These are phyloP conservation scores for Pseudanteris insignis DNA, from an alignment of 2,888 invertebrate species.

Conservation along the genomic window DNA sequence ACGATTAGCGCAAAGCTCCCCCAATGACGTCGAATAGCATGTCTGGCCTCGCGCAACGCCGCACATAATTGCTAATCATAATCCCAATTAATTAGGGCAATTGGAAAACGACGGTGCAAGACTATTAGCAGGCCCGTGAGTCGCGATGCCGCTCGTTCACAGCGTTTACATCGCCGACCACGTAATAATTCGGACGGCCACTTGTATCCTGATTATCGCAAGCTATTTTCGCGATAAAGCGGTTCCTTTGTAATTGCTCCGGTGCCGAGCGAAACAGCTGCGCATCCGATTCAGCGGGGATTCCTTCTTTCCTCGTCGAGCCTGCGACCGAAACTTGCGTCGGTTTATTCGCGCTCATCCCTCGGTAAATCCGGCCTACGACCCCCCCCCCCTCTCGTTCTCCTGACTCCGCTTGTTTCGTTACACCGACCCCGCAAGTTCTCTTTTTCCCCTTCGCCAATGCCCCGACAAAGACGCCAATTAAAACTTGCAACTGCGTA, in stretches of 20 bases:
- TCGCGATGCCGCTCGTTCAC: conserved; percentile 51
- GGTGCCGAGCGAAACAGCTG: conserved; percentile 59
- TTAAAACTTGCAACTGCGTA: conserved; percentile 45
- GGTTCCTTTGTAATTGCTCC: conserved; percentile 63
- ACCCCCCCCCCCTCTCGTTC: conserved; percentile 1
- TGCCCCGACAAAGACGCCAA: conserved; percentile 40
- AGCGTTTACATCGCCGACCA: conserved; percentile 53
- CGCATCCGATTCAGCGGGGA: conserved; percentile 51
- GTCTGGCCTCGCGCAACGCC: conserved; percentile 31
- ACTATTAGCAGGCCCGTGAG: conserved; percentile 55
- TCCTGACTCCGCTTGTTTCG: no score
- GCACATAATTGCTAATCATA: conserved; percentile 62
- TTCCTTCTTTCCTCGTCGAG: conserved; percentile 20
- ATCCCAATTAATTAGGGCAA: conserved; percentile 63
- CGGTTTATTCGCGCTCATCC: conserved; percentile 16
- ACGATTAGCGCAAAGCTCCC: conserved; percentile 36
- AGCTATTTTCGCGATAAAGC: conserved; percentile 60
- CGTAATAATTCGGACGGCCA: conserved; percentile 58
- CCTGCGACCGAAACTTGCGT: conserved; percentile 6
- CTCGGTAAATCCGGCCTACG: neutral
- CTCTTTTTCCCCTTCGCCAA: conserved; percentile 1
- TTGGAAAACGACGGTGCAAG: conserved; percentile 54
- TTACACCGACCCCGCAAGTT: neutral
- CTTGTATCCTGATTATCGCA: conserved; percentile 58
- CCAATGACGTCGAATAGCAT: conserved; percentile 40